Evolutionary conservation across 2,113 vertebrate genomes (phyloP).

Genomic region (Osmerus mordax): DNA sequence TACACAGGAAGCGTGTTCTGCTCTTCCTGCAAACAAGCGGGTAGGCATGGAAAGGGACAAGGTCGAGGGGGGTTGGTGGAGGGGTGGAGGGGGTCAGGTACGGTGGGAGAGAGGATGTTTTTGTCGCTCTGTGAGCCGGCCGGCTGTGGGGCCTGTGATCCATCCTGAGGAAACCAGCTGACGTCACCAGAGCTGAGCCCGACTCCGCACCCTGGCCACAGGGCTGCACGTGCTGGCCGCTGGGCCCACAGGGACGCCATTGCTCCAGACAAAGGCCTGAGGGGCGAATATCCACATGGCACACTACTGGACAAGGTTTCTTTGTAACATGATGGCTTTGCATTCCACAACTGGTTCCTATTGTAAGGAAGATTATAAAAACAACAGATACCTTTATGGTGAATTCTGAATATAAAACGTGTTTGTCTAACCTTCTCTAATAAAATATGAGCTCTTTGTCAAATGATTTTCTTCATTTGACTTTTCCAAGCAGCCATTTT

Average conservation of each 20-base stretch:
- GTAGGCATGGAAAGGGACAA: conserved; percentile 57
- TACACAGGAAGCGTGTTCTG: conserved; percentile 62
- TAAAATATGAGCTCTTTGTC: too few relatives aligned
- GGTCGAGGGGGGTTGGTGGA: conserved; percentile 34
- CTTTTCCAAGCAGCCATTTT: neutral
- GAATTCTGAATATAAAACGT: neutral
- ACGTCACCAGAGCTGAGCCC: conserved; percentile 53
- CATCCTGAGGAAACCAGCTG: conserved; percentile 74
- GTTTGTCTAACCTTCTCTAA: neutral
- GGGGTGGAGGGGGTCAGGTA: conserved; percentile 42
- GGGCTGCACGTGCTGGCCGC: conserved; percentile 32
- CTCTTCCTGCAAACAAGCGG: conserved; percentile 59
- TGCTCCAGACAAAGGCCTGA: neutral
- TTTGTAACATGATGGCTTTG: neutral
- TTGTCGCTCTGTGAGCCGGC: conserved; percentile 57
- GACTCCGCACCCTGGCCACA: neutral
- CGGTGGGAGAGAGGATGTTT: conserved; percentile 72
- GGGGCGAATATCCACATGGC: neutral
- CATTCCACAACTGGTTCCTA: too few relatives aligned
- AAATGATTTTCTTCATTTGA: neutral
- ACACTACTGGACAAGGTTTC: neutral
- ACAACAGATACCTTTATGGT: too few relatives aligned
- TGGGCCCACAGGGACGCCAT: neutral
- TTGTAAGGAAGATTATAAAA: too few relatives aligned
- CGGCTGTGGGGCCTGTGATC: conserved; percentile 56